Evolutionary conservation across 2,888 invertebrate genomes (phyloP).

Genomic region (Anarsia innoxiella): DNA sequence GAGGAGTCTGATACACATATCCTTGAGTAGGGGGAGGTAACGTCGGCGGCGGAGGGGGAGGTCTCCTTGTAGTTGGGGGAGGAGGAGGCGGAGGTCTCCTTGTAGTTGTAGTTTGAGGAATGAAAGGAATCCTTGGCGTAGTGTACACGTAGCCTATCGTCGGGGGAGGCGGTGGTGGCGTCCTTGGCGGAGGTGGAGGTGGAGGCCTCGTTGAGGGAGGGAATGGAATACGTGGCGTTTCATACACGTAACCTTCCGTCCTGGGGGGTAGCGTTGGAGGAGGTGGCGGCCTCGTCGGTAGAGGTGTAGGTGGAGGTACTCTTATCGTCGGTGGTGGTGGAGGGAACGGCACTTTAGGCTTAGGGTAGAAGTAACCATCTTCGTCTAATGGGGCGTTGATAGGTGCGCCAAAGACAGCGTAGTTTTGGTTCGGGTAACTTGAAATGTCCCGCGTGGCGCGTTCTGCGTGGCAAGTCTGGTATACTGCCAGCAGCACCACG

Average conservation of each 20-base stretch:
- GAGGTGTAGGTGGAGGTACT: conserved; percentile 17
- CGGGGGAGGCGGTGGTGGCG: conserved; percentile 14
- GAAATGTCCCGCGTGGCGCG: conserved; percentile 47
- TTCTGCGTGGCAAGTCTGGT: conserved; percentile 51
- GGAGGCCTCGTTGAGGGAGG: conserved; percentile 20
- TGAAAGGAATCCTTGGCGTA: conserved; percentile 26
- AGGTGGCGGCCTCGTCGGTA: conserved; percentile 17
- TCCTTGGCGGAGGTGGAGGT: conserved; percentile 12
- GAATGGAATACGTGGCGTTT: conserved; percentile 27
- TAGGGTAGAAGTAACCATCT: conserved; percentile 68
- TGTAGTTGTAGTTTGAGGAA: conserved; percentile 26
- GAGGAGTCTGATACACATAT: conserved; percentile 65
- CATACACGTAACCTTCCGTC: conserved; percentile 25
- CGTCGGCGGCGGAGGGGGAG: no score
- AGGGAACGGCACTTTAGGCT: conserved; percentile 59
- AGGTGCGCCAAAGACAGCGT: conserved; percentile 53
- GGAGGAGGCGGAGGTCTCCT: conserved; percentile 21
- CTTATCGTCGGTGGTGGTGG: conserved; percentile 32
- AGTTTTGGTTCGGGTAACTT: conserved; percentile 50
- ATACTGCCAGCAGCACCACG: conserved; percentile 60
- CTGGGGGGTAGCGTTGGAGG: conserved; percentile 13
- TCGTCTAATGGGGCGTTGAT: conserved; percentile 55
- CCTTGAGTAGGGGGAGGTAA: no score
- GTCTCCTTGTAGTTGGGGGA: conserved; percentile 18
- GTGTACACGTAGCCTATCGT: conserved; percentile 36